Conservation (phyloP, 2,888 invertebrate genomes). For the Rapana venosa region DNA sequence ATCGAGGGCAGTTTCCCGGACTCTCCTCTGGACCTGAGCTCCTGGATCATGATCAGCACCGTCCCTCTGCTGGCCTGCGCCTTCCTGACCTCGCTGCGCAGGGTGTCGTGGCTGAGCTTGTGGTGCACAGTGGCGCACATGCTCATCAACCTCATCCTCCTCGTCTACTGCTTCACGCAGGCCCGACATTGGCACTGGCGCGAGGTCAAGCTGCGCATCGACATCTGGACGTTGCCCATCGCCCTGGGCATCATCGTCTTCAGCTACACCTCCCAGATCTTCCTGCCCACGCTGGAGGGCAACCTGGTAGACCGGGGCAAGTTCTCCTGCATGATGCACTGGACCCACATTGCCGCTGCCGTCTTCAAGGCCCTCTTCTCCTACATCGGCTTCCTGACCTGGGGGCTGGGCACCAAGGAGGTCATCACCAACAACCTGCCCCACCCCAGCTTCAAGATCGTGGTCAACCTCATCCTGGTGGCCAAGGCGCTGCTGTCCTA, state of each 20-base stretch:
- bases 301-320: slow-evolving; percentile 94
- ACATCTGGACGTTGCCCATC: slow-evolving; percentile 97
- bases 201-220: slow-evolving; percentile 81
- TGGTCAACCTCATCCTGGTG: slow-evolving; percentile 96
- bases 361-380: slow-evolving; percentile 97
- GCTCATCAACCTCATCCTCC: slow-evolving; percentile 96
- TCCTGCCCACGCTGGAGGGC: slow-evolving; percentile 97
- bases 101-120: slow-evolving; percentile 96
- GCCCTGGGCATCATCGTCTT: slow-evolving; percentile 99
- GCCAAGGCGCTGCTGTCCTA: slow-evolving; percentile 97
- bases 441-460: slow-evolving; percentile 91
- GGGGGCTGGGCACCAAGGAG: slow-evolving; percentile 88
- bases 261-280: slow-evolving; percentile 99
- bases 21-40: slow-evolving; percentile 88
- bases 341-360: slow-evolving; percentile 98
- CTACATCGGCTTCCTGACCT: slow-evolving; percentile 97
- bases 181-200: slow-evolving; percentile 47
- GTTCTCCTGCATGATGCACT: slow-evolving; percentile 98
- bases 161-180: slow-evolving; percentile 93
- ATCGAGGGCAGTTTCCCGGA: slow-evolving; percentile 87
- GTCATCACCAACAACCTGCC: slow-evolving; percentile 98
- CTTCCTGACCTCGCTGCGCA: slow-evolving; percentile 91
- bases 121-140: slow-evolving; percentile 99
- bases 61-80: slow-evolving; percentile 94
- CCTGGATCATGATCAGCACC: slow-evolving; percentile 99